These are phyloP conservation scores for Vespertilio murinus DNA, from an alignment of 2,797 vertebrate genomes.

Conservation along the genomic window DNA sequence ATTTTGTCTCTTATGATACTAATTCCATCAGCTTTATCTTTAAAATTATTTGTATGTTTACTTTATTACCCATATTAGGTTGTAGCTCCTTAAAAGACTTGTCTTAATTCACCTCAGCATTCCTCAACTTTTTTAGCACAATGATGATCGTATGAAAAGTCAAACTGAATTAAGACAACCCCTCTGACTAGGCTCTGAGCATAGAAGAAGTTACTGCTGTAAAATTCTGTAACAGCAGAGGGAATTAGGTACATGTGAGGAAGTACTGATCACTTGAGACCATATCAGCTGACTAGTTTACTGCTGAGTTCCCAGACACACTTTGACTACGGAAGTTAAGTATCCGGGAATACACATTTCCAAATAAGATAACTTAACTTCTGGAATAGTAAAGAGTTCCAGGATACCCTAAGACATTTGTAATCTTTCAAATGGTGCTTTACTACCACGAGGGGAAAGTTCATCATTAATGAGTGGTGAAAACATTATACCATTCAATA, in stretches of 20 bases:
- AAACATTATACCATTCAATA: background rate
- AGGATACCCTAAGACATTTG: background rate
- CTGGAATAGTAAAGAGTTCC: background rate
- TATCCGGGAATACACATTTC: background rate
- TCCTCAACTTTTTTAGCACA: background rate
- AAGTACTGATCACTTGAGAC: background rate
- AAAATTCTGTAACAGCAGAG: background rate
- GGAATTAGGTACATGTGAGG: background rate
- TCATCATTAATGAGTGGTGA: background rate
- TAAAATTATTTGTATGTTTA: background rate
- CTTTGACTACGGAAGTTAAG: background rate
- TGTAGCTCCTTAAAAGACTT: background rate
- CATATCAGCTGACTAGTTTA: background rate
- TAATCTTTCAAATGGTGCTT: background rate
- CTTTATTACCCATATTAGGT: background rate
- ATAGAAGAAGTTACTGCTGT: background rate
- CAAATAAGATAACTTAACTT: background rate
- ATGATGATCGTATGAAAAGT: background rate
- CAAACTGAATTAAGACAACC: background rate
- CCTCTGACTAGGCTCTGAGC: background rate
- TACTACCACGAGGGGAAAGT: background rate
- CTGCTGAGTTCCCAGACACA: background rate
- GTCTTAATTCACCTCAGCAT: background rate
- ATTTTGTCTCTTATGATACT: background rate
- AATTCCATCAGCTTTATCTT: background rate